Percentiles rank a stretch among this genome's conserved stretches.
phyloP scores from a whole-genome alignment of 2,888 invertebrate genomes.

The Sarcophaga variegata region DNA sequence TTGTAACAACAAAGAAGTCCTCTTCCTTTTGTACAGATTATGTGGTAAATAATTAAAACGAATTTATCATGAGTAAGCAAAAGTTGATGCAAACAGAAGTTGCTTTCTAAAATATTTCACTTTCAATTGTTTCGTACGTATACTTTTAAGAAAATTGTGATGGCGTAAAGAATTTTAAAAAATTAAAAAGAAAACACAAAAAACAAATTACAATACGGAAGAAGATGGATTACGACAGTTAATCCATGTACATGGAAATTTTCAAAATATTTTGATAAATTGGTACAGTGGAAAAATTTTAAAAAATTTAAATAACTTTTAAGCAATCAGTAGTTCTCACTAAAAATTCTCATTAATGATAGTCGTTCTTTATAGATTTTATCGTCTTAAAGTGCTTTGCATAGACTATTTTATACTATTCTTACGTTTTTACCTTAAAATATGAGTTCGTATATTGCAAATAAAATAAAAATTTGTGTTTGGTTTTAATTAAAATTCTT shows the following conservation, averaged over 20 bases:
- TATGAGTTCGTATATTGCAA: too few relatives aligned
- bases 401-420: too few relatives aligned
- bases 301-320: not conserved
- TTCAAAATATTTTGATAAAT: too few relatives aligned
- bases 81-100: slow-evolving; percentile 2
- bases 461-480: too few relatives aligned
- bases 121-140: slow-evolving; percentile 19
- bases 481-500: too few relatives aligned
- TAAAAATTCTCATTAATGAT: too few relatives aligned
- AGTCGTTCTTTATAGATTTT: too few relatives aligned
- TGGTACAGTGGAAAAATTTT: not conserved
- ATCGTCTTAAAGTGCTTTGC: too few relatives aligned
- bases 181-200: not conserved
- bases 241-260: not conserved
- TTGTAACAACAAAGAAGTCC: not conserved
- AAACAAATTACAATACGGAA: not conserved
- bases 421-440: too few relatives aligned
- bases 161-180: not conserved
- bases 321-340: too few relatives aligned
- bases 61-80: slow-evolving; percentile 18
- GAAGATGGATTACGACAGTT: slow-evolving; percentile 40
- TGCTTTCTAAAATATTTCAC: not conserved
- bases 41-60: not conserved
- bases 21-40: not conserved
- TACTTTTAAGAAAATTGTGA: slow-evolving; percentile 22